Base-by-base conservation (phyloP, 2,888 invertebrate species). In the Acanthosoma haemorrhoidale region DNA sequence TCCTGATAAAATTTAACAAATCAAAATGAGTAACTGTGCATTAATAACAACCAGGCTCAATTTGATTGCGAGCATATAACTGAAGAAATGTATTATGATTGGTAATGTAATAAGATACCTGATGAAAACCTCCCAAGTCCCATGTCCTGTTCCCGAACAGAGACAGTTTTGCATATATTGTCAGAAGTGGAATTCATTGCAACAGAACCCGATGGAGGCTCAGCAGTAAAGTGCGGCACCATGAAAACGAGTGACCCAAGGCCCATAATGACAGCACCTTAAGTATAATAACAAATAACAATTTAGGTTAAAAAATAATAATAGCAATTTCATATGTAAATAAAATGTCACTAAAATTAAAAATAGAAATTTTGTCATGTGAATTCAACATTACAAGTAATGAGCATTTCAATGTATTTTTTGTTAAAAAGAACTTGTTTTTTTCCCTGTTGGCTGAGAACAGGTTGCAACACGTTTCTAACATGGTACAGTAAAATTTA, bases 211-310 rank as follows among this genome's bases (percentile, higher is more conserved):
- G 87, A 84, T 79, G 90, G 90, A 70, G 88, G 86, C 79, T 91
- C 91, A 71, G 90, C 90, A 67, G 90, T 90, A 79, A 96, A 93
- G 81, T 96, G 95, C 71, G 96, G 96, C 77, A 96, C 85, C 82
- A 94, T 92, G 80, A 96, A 96, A 76, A 95, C 88, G 78, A 96
- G 83, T 41, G 95, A 94, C 1, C 96, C 96, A 77, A 94, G 86
- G 72, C 94, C 95, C 93, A 95, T 95, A 78, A 95, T 90, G 69
- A 95, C 88, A 69, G 93, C 92, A 77, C 92, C 90, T 88, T 77
- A 9, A 9, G n/a, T n/a, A n/a, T n/a, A n/a, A n/a, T 6, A 75
- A 75, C 72, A 69, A 63, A 64, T 43, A 36, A 16, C 15, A 2
- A 43, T 31, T 66, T 90, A 88, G 0, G 88, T 80, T 76, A 93